These are phyloP conservation scores for Patella ulyssiponensis DNA, from an alignment of 2,888 invertebrate species.

Conservation along the genomic window DNA sequence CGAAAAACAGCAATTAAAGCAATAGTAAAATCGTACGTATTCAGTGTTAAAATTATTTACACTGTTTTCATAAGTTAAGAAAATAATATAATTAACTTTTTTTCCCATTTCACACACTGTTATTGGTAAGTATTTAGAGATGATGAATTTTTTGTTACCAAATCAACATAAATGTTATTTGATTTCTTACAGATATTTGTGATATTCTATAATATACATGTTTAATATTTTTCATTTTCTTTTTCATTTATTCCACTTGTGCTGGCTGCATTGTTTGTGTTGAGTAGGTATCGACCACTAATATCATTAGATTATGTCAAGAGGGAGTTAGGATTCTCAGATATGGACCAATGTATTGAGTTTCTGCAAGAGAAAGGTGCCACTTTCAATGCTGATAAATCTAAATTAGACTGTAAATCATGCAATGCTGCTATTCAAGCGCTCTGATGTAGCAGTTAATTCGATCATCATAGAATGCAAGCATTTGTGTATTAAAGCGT, in stretches of 20 bases:
- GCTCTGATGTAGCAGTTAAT: slow-evolving; percentile 25
- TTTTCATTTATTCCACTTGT: slow-evolving; percentile 45
- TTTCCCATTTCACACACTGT: too few relatives aligned
- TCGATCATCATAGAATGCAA: background rate
- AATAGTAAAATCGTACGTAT: slow-evolving; percentile 97
- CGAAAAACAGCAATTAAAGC: slow-evolving; percentile 91
- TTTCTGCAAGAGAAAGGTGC: slow-evolving; percentile 89
- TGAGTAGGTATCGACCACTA: slow-evolving; percentile 90
- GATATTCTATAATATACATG: background rate
- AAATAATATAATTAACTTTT: too few relatives aligned
- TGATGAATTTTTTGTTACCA: too few relatives aligned
- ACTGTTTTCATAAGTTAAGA: too few relatives aligned
- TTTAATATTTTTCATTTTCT: slow-evolving; percentile 32
- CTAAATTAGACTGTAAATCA: slow-evolving; percentile 90
- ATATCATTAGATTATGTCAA: slow-evolving; percentile 89
- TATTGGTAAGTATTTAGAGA: too few relatives aligned
- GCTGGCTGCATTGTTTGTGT: slow-evolving; percentile 50
- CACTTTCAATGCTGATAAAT: slow-evolving; percentile 65
- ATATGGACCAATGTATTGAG: slow-evolving; percentile 86
- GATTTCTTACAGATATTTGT: background rate
- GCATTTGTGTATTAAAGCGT: too few relatives aligned
- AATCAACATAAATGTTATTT: too few relatives aligned
- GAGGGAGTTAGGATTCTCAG: slow-evolving; percentile 90
- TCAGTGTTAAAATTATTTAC: background rate
- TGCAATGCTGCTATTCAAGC: slow-evolving; percentile 49